Evolutionary conservation across 2,888 invertebrate genomes (phyloP).

Genomic region (Osedax frankpressi): DNA sequence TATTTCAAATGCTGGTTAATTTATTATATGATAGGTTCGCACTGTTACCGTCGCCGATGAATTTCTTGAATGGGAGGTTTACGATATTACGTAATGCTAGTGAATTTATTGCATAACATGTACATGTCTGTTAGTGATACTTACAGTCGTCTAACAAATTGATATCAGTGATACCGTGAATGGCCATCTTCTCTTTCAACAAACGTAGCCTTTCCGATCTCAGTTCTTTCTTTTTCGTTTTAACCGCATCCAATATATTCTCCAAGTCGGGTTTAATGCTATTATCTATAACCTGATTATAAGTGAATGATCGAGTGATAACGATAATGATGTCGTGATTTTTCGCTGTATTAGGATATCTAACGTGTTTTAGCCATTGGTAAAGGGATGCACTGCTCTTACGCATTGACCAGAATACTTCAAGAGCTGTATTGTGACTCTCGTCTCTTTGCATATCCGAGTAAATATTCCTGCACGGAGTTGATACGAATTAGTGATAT

Average conservation of each 20-base stretch:
- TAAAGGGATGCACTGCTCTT: slow-evolving; percentile 47
- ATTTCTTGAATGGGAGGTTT: too few species aligned
- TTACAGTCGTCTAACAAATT: neutral
- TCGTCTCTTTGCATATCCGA: slow-evolving; percentile 48
- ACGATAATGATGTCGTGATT: too few species aligned
- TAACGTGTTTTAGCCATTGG: slow-evolving; percentile 51
- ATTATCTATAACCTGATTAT: slow-evolving; percentile 47
- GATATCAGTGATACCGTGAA: neutral
- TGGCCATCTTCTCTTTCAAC: slow-evolving; percentile 45
- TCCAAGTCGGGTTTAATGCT: slow-evolving; percentile 49
- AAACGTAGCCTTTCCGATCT: slow-evolving; percentile 48
- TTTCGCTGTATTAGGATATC: slow-evolving; percentile 11
- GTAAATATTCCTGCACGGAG: slow-evolving; percentile 45
- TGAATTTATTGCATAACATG: too few species aligned
- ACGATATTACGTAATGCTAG: too few species aligned
- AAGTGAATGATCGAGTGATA: too few species aligned
- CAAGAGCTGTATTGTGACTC: slow-evolving; percentile 45
- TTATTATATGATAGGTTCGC: too few species aligned
- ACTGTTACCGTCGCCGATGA: too few species aligned
- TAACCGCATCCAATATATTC: slow-evolving; percentile 44
- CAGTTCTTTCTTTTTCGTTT: slow-evolving; percentile 44
- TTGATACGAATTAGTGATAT: too few species aligned
- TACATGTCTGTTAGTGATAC: too few species aligned
- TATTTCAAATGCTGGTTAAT: too few species aligned
- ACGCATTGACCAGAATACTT: slow-evolving; percentile 48